A percentile compares a stretch with the other conserved stretches of the same genome.
Conservation (phyloP, 2,888 invertebrate genomes). For the Loripinus fragilis region DNA sequence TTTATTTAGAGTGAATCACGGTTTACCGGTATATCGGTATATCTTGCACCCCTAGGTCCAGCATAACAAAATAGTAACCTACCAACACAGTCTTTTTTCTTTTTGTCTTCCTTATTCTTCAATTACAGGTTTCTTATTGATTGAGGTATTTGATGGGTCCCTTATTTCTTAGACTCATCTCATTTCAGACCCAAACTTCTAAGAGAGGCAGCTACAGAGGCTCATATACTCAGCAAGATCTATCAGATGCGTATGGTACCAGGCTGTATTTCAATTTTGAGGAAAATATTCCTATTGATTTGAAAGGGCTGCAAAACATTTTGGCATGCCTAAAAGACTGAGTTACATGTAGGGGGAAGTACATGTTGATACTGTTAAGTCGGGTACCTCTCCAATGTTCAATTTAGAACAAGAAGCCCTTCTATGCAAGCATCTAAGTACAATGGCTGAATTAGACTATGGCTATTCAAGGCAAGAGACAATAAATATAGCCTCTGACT, state of each 20-base stretch:
- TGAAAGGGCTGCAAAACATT: conserved; percentile 24
- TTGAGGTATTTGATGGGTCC: neutral
- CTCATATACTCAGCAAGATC: conserved; percentile 12
- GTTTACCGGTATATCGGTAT: no score
- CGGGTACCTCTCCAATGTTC: no score
- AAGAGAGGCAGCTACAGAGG: conserved; percentile 3
- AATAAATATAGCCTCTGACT: conserved; percentile 41
- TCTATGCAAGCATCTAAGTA: conserved; percentile 5
- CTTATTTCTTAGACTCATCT: neutral
- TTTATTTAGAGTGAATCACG: no score
- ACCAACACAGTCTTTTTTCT: no score
- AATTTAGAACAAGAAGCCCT: conserved; percentile 20
- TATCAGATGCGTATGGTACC: conserved; percentile 22
- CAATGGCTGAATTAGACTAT: conserved; percentile 35
- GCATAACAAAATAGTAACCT: no score
- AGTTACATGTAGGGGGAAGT: conserved; percentile 22
- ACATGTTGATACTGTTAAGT: conserved; percentile 24
- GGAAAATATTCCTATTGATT: neutral
- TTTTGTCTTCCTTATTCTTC: no score
- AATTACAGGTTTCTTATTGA: no score
- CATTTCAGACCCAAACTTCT: neutral
- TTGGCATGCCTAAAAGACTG: conserved; percentile 27
- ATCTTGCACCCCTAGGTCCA: no score
- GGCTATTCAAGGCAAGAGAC: conserved; percentile 36
- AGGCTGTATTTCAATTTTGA: conserved; percentile 14